Evolutionary conservation across 2,113 vertebrate species (phyloP), one percentile per base, ranked within the genome.

Genomic region (Pelodiscus sinensis): DNA sequence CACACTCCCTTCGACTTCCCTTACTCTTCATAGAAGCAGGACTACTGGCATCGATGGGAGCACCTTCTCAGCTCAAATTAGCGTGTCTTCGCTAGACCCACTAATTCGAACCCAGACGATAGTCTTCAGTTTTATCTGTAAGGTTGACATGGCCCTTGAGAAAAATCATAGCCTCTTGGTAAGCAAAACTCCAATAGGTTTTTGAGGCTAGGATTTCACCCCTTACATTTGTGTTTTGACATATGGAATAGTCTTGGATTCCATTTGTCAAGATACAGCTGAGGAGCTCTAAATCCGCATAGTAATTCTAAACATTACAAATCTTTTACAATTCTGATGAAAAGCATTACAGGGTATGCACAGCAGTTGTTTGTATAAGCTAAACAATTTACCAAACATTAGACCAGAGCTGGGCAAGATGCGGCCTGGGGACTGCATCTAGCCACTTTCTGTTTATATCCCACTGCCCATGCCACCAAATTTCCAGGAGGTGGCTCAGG

Each of bases 281-380:
- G 0, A 62, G 91, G 91, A 89, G 68, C 79, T 96, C 96, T 94
- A 92, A 85, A 91, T 95, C 89, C 93, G 51, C 94, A 51, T 89
- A 21, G 79, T 92, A 94, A 86, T 90, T 87, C 81, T 91, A 79
- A 57, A 58, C 82, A 92, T 95, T 95, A 95, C 95, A 94, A 86
- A 92, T 89, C 58, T 93, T 94, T 60, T 86, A 91, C 54, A 75
- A 68, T 95, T 93, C 91, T 3, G 11, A 82, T 88, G 79, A 92
- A 93, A 92, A 95, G 44, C 44, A 82, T 96, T 96, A 68, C 1
- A 73, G 35, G 89, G 38, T 22, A 71, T 56, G 79, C 75, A 93
- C 31, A 79, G 55, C 94, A 89, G 88, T 87, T 90, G 14, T 82
- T 96, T 83, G 87, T 94, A 60, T 79, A 89, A 86, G 71, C 86